Evolutionary conservation across 1,140 invertebrate genomes (phyloP).

Genomic region (Glomeris maerens): DNA sequence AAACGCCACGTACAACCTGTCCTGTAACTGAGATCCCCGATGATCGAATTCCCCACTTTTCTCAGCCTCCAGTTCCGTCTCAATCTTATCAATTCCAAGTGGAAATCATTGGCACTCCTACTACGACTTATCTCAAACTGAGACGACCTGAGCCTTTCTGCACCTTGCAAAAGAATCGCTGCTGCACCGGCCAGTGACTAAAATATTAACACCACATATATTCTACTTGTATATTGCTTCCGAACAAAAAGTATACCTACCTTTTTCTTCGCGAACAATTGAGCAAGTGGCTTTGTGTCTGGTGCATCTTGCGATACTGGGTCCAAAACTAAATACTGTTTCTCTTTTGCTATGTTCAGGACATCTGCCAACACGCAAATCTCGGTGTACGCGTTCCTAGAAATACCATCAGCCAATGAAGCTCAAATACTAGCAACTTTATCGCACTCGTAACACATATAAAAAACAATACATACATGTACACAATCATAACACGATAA

Average conservation of each 20-base stretch:
- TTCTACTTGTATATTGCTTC: too few relatives aligned
- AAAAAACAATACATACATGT: not conserved
- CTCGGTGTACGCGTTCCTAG: conserved; percentile 69
- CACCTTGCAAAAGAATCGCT: conserved; percentile 62
- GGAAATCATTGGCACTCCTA: conserved; percentile 55
- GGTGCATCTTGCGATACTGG: conserved; percentile 69
- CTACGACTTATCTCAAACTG: conserved; percentile 60
- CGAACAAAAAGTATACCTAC: conserved; percentile 23
- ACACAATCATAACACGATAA: not conserved
- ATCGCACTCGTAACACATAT: too few relatives aligned
- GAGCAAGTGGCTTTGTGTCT: conserved; percentile 70
- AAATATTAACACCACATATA: conserved; percentile 8
- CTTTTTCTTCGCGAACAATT: conserved; percentile 84
- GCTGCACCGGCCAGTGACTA: conserved; percentile 64
- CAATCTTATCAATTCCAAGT: conserved; percentile 74
- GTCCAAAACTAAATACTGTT: conserved; percentile 85
- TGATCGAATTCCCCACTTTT: conserved; percentile 86
- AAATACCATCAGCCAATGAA: too few relatives aligned
- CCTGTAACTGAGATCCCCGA: conserved; percentile 89
- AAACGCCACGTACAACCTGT: conserved; percentile 42
- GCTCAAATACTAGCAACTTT: too few relatives aligned
- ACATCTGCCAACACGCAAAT: conserved; percentile 86
- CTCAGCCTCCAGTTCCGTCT: conserved; percentile 89
- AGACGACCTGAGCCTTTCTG: conserved; percentile 66
- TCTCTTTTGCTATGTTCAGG: conserved; percentile 78